Conservation (phyloP, 2,888 invertebrate species). For the Autographa gamma region DNA sequence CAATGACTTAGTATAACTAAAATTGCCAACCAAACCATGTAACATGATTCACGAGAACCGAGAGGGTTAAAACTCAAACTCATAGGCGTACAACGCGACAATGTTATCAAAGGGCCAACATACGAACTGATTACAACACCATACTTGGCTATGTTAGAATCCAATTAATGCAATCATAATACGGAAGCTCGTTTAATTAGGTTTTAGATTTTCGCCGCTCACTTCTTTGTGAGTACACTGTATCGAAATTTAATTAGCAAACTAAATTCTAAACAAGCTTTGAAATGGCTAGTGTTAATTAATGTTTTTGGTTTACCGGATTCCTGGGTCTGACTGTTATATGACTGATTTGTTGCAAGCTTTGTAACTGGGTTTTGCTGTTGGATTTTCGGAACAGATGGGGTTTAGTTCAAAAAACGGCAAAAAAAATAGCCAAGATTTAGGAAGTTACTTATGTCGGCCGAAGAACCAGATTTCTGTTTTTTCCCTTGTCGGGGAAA, state of each 20-base stretch:
- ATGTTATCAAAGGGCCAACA: conserved; percentile 66
- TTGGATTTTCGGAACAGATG: too few relatives aligned
- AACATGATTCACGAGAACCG: background rate
- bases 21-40: too few relatives aligned
- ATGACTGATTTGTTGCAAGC: too few relatives aligned
- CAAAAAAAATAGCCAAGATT: too few relatives aligned
- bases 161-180: conserved; percentile 65
- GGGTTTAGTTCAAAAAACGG: too few relatives aligned
- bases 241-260: background rate
- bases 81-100: conserved; percentile 52
- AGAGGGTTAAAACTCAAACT: background rate
- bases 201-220: too few relatives aligned
- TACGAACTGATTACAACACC: conserved; percentile 65
- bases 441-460: too few relatives aligned
- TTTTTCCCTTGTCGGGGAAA: too few relatives aligned
- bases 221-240: background rate
- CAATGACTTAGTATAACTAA: too few relatives aligned
- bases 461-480: too few relatives aligned
- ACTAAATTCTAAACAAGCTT: background rate
- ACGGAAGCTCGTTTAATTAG: conserved; percentile 1
- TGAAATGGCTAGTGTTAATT: background rate
- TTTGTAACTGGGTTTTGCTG: too few relatives aligned
- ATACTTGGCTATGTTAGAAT: conserved; percentile 58
- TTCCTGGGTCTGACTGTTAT: background rate
- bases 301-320: background rate